These are phyloP conservation scores for Hypotaenidia okinawae DNA, from an alignment of 2,797 vertebrate genomes.

Conservation along the genomic window DNA sequence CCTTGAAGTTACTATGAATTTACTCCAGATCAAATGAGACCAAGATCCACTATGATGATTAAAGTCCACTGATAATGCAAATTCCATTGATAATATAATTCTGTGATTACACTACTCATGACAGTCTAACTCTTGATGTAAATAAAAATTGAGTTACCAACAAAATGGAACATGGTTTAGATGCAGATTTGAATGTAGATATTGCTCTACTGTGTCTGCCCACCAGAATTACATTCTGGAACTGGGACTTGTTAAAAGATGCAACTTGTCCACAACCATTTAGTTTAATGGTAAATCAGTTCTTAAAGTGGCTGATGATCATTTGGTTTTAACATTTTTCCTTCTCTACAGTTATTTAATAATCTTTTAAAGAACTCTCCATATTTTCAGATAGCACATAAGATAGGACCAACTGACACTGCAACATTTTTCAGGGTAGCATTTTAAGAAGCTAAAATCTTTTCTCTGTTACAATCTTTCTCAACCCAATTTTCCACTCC, in stretches of 20 bases:
- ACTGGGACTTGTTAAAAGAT: not conserved
- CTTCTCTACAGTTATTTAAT: not conserved
- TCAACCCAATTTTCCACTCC: not conserved
- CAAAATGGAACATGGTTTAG: not conserved
- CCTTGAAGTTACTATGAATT: not conserved
- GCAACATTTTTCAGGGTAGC: not conserved
- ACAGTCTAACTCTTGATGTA: not conserved
- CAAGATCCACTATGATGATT: not conserved
- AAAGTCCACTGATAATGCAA: not conserved
- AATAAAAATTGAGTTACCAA: not conserved
- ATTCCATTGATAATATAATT: not conserved
- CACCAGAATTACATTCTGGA: not conserved
- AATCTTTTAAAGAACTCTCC: not conserved
- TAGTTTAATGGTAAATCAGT: not conserved
- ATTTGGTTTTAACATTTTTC: not conserved
- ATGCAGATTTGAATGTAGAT: not conserved
- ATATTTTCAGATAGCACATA: not conserved
- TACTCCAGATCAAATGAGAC: not conserved
- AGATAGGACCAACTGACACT: not conserved
- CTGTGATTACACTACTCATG: not conserved
- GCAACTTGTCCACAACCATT: not conserved
- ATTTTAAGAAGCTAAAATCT: not conserved
- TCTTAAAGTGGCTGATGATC: not conserved
- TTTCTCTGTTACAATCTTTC: not conserved
- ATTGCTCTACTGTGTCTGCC: not conserved